Evolutionary conservation across 1,140 invertebrate genomes (phyloP), one percentile per base, ranked within the genome.

Genomic region (Apis florea): DNA sequence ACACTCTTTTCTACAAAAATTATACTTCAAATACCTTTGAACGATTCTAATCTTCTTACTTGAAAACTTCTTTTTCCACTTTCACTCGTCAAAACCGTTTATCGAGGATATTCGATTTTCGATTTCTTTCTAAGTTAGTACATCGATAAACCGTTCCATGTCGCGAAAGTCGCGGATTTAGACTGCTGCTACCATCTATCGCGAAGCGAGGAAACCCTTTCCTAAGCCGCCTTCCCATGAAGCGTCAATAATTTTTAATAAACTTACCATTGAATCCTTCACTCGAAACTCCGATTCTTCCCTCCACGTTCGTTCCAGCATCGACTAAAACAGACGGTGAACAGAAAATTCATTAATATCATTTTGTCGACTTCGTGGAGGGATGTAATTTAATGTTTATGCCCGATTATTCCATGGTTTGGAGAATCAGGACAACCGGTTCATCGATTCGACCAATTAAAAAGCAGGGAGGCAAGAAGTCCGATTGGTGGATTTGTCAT

Each of bases 401-500:
- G 17, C 24, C 15, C 19, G 69, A 54, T 51, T 51, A 6, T 49
- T 17, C 17, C 4, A 26, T 19, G 17, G 68, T 24, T 26, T 19
- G 3, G 31, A 40, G 53, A 4, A 2, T 59, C 31, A 4, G 56
- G 61, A 54, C 56, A 10, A 17, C 24, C 58, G 54, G 53, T 8
- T 9, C 47, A 85, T 87, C 85, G 86, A 87, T 53, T 76, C 56
- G 79, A 40, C n/a, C 68, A 72, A 82, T 87, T 88, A 84, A 82
- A 88, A 88, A 75, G 64, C 69, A 13, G 54, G 31, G 54, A 15
- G 61, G 21, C 69, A 26, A 40, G 69, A 47, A 72, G 73, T n/a
- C 72, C 17, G 73, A 54, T 53, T 80, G 85, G 83, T 84, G 88
- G 89, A 90, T 90, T 92, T 91, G 90, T 91, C 91, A 92, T 92